Evolutionary conservation across 2,113 vertebrate species (phyloP).

Genomic region (Pristiophorus japonicus): DNA sequence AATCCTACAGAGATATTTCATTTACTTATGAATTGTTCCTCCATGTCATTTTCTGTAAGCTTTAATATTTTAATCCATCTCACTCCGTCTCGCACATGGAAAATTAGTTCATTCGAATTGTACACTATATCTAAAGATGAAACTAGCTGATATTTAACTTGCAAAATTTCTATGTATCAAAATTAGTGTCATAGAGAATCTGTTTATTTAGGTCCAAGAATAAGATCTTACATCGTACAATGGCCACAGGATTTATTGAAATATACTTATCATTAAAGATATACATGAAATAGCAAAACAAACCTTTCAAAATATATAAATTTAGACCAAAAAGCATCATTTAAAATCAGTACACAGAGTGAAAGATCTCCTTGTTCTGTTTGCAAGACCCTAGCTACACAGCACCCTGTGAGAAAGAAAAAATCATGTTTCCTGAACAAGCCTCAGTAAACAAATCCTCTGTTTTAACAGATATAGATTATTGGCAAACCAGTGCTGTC

Average conservation of each 20-base stretch:
- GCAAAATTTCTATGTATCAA: too few relatives aligned
- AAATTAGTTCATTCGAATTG: too few relatives aligned
- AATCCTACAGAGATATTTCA: not conserved
- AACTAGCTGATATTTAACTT: too few relatives aligned
- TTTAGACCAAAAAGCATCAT: not conserved
- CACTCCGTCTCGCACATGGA: too few relatives aligned
- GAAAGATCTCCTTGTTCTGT: not conserved
- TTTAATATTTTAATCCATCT: not conserved
- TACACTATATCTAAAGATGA: too few relatives aligned
- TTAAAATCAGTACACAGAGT: not conserved
- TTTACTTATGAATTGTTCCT: not conserved
- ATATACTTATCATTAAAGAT: not conserved
- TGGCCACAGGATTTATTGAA: not conserved
- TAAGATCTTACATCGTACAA: not conserved
- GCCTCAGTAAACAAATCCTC: conserved; percentile 19
- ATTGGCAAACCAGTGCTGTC: conserved; percentile 14
- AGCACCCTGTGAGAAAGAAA: not conserved
- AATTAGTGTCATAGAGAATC: too few relatives aligned
- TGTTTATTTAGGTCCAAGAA: not conserved
- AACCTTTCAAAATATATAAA: not conserved
- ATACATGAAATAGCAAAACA: not conserved
- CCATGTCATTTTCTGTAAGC: not conserved
- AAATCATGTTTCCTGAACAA: conserved; percentile 23
- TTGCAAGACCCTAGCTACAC: not conserved
- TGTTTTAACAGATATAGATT: conserved; percentile 30